These are phyloP conservation scores for Drosophila paulistorum DNA, from an alignment of 1,140 invertebrate genomes.

Conservation along the genomic window DNA sequence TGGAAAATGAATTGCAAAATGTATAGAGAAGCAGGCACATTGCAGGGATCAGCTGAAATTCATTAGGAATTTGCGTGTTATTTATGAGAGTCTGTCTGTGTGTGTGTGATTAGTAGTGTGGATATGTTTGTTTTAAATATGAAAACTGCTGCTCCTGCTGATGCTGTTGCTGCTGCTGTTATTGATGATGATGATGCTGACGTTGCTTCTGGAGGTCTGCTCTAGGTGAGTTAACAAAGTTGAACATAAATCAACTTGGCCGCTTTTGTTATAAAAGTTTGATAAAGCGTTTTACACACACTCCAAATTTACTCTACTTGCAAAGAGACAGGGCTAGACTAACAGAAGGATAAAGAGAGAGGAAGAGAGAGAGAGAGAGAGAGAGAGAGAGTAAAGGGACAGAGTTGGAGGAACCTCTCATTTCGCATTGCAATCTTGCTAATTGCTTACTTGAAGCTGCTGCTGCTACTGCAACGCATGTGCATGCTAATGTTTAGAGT, in stretches of 20 bases:
- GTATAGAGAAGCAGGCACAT: constrained; percentile 74
- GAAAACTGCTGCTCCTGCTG: constrained; percentile 53
- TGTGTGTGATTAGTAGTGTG: constrained; percentile 70
- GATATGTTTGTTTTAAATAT: constrained; percentile 78
- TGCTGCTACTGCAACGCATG: constrained; percentile 42
- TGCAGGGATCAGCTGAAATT: constrained; percentile 79
- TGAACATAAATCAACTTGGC: constrained; percentile 76
- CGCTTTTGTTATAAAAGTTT: constrained; percentile 78
- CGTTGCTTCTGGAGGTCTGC: constrained; percentile 43
- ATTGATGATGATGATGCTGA: constrained; percentile 73
- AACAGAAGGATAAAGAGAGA: not conserved
- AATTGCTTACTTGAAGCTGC: constrained; percentile 59
- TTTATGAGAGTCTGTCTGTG: constrained; percentile 58
- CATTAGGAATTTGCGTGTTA: constrained; percentile 80
- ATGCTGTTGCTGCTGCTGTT: constrained; percentile 36
- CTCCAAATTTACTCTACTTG: constrained; percentile 15
- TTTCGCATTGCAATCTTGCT: constrained; percentile 75
- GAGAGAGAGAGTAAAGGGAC: not conserved
- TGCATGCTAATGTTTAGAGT: constrained; percentile 59
- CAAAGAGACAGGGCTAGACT: constrained; percentile 17
- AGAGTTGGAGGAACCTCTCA: constrained; percentile 40
- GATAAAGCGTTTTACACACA: constrained; percentile 78
- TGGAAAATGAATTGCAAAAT: constrained; percentile 30
- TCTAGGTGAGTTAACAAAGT: constrained; percentile 78
- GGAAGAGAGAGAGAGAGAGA: not conserved